Conservation (phyloP, 1,140 invertebrate genomes). For the Phymorhynchus buccinoides region DNA sequence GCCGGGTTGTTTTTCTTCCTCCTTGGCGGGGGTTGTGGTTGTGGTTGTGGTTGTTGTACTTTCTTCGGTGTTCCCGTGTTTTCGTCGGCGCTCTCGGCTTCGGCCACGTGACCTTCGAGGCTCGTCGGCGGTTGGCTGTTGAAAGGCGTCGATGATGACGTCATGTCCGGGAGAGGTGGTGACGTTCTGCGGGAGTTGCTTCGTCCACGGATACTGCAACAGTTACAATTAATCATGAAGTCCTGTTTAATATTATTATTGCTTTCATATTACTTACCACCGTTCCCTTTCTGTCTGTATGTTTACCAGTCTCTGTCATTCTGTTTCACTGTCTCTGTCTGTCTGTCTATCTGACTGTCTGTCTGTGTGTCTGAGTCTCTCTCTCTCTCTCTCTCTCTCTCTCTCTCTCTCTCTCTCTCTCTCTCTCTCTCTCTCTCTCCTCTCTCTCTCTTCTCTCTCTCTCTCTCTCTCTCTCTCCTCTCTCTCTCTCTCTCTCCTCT, state of each 20-base stretch:
- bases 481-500: no score
- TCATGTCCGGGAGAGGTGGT: neutral
- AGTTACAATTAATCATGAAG: no score
- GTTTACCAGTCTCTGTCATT: neutral
- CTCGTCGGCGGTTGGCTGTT: neutral
- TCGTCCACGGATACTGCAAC: neutral
- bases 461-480: no score
- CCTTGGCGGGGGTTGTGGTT: neutral
- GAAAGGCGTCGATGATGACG: neutral
- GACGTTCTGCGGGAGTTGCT: no score
- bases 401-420: no score
- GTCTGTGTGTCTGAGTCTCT: neutral
- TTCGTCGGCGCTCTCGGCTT: neutral
- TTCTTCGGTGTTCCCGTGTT: neutral
- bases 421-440: no score
- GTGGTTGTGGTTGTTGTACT: neutral
- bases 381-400: no score
- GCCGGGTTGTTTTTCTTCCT: neutral
- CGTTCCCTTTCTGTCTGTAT: neutral
- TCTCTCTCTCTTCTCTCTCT: no score
- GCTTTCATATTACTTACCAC: neutral
- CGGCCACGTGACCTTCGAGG: neutral
- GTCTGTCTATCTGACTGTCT: neutral
- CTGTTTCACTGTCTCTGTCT: neutral
- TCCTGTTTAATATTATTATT: no score